Base-by-base conservation (phyloP, 2,797 vertebrate genomes). In the Cryptoblepharus egeriae region DNA sequence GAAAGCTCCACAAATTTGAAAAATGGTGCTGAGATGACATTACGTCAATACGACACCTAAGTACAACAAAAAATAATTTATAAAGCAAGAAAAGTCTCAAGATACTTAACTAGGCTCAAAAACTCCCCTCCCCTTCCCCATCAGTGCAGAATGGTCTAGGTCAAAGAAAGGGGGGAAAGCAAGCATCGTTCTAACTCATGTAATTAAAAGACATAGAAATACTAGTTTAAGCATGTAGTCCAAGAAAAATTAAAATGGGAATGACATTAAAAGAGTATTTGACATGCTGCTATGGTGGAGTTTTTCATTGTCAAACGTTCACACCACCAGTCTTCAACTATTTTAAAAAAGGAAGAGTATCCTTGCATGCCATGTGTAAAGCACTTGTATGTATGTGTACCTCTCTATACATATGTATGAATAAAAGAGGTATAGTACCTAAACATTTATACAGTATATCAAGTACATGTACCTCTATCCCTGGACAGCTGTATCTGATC, bases 41-140 rank as follows among this genome's bases (percentile, higher is more conserved):
- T 89, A 86, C 87, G 93, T 92, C 92, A 83, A 89, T 93, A 94
- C 86, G 88, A 90, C 92, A 91, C 85, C 75, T 86, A 93, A 91
- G 92, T 80, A 91, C 90, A 93, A 88, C 76, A 84, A 85, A 92
- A 93, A 90, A 91, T 85, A 93, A 93, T 86, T 88, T 83, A 91
- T 52, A 24, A 90, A 72, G 82, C 76, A 90, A 86, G 72, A 82
- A 63, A 13, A 93, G 94, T 93, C 79, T 85, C 86, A 85, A 87
- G 89, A 88, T 68, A 84, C 68, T 80, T 79, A 90, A 86, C 86
- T 88, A 91, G 75, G 49, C 26, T 75, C 57, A 26, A 81, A 84
- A 88, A 79, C 55, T 83, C 89, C 76, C 85, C 88, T 88, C 75
- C 85, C 80, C 77, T n/a, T 77, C 72, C 55, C 90, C 71, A 88